Evolutionary conservation across 92 coral and sea anemone genomes (phyloP).

Genomic region (Hydrozoanthus gracilis): DNA sequence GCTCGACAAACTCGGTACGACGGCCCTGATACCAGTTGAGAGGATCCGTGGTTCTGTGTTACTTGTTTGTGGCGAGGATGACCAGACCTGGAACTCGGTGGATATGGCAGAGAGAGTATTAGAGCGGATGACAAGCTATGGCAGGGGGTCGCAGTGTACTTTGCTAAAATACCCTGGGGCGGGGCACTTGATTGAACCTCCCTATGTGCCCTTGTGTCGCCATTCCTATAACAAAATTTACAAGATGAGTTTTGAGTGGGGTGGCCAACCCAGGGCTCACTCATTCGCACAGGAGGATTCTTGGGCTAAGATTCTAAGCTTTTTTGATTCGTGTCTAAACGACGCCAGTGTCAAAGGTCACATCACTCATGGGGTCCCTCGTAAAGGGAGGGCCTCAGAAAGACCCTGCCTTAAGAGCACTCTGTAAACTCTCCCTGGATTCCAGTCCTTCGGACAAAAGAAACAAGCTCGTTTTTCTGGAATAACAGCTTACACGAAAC

Average conservation of each 20-base stretch:
- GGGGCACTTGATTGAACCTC: conserved; percentile 86
- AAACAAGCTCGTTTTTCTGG: too few relatives aligned
- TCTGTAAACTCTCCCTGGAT: too few relatives aligned
- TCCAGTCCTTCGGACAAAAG: too few relatives aligned
- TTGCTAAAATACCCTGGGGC: conserved; percentile 67
- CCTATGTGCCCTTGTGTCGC: conserved; percentile 72
- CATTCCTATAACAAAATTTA: conserved; percentile 69
- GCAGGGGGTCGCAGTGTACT: conserved; percentile 60
- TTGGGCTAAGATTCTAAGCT: conserved; percentile 65
- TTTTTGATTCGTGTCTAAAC: conserved; percentile 39
- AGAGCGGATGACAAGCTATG: conserved; percentile 58
- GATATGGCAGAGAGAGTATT: conserved; percentile 64
- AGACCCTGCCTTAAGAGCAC: too few relatives aligned
- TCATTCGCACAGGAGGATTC: conserved; percentile 72
- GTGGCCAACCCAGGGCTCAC: conserved; percentile 69
- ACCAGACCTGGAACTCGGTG: conserved; percentile 56
- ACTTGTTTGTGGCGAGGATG: conserved; percentile 74
- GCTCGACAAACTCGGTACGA: conserved; percentile 48
- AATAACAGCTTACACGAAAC: too few relatives aligned
- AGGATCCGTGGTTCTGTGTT: conserved; percentile 72
- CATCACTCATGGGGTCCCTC: too few relatives aligned
- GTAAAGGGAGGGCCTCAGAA: too few relatives aligned
- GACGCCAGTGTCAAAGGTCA: too few relatives aligned
- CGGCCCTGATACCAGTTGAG: conserved; percentile 76
- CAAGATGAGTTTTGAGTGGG: conserved; percentile 70